phyloP scores from a whole-genome alignment of 2,888 invertebrate species.

The Microctonus brassicae region DNA sequence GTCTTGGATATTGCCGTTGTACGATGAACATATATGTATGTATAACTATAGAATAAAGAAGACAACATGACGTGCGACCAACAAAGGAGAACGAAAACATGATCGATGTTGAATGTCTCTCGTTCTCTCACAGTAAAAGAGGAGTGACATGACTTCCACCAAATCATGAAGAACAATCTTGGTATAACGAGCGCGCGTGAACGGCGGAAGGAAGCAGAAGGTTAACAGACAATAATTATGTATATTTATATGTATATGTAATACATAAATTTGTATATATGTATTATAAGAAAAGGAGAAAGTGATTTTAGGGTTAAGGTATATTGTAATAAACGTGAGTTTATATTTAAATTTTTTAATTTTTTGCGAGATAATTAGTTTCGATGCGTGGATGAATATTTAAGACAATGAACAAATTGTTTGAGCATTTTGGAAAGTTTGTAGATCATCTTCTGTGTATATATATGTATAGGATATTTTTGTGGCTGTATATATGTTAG shows the following conservation, averaged over 20 bases:
- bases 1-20: background rate
- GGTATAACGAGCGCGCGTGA: constrained; percentile 6
- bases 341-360: too few relatives aligned
- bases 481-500: too few relatives aligned
- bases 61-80: background rate
- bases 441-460: constrained; percentile 3
- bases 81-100: constrained; percentile 15
- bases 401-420: background rate
- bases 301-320: background rate
- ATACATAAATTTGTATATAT: too few relatives aligned
- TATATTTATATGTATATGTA: background rate
- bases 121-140: background rate
- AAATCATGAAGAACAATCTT: constrained; percentile 12
- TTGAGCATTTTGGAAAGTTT: background rate
- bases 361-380: too few relatives aligned
- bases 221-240: constrained; percentile 4
- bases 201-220: constrained; percentile 5
- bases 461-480: constrained; percentile 2
- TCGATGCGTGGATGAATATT: constrained; percentile 12
- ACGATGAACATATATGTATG: background rate
- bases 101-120: constrained; percentile 14
- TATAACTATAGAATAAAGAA: background rate
- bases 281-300: too few relatives aligned
- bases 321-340: too few relatives aligned
- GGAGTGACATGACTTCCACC: background rate